Base-by-base conservation (phyloP, 2,797 vertebrate genomes). In the Taenioides sp. region DNA sequence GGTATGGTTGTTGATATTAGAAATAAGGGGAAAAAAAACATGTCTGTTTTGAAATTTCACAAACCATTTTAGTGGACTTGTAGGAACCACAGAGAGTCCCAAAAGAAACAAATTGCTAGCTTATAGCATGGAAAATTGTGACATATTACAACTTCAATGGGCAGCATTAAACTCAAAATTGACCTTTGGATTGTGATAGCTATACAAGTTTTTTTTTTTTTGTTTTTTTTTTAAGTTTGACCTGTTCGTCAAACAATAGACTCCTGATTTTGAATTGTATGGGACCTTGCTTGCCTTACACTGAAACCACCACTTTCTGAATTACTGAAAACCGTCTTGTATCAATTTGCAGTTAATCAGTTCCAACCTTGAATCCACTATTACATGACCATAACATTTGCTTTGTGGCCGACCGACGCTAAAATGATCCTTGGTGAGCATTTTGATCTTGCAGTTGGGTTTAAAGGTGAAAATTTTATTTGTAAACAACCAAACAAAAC, bases 391-490 rank as follows among this genome's bases (percentile, higher is more conserved):
- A 47, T 16, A 47, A 17, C 68, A 10, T 18, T 65, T 7, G n/a
- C 9, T 65, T 73, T 72, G 49, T 77, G 57, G 43, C 65, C 50
- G 75, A 47, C 57, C 65, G 75, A 77, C 71, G 25, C 59, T 2
- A 12, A 64, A 49, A 71, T 43, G 16, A 63, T 58, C 63, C 76
- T 72, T 61, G 70, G 63, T 68, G 57, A 77, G 72, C 23, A 37
- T 81, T 86, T 75, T 74, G 74, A 77, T 80, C 27, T 75, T 72
- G 64, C 82, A 79, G 86, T 80, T 84, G 77, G 80, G 80, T 84
- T 87, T 71, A 86, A 79, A 86, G 77, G 78, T 88, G 84, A 84
- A 74, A 47, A 31, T 57, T 17, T 6, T 62, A 23, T n/a, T 78
- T 62, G 5, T 17, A 69, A 66, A 78, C 54, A 37, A 27, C 6